Conservation (phyloP, 2,888 invertebrate genomes). For the Metacarcinus magister region DNA sequence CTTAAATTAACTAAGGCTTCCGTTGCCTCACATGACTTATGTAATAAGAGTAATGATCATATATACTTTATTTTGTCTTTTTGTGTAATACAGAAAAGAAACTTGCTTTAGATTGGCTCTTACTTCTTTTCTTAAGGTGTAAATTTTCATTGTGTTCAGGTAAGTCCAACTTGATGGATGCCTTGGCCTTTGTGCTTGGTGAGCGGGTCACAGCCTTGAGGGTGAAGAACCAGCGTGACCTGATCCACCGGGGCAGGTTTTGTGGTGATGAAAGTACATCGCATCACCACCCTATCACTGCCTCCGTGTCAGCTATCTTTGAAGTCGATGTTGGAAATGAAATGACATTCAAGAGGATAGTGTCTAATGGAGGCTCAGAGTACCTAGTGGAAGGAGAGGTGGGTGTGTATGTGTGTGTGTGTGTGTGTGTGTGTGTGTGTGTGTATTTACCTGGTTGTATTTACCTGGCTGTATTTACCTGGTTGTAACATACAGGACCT, state of each 20-base stretch:
- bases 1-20: too few relatives aligned
- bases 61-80: too few relatives aligned
- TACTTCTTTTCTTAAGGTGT: too few relatives aligned
- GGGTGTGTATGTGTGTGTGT: background rate
- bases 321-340: background rate
- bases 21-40: too few relatives aligned
- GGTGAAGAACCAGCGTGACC: background rate
- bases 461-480: background rate
- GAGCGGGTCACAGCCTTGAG: background rate
- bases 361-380: background rate
- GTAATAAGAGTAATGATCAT: too few relatives aligned
- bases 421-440: too few relatives aligned
- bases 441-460: too few relatives aligned
- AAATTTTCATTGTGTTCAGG: background rate
- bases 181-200: background rate
- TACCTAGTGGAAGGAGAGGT: background rate
- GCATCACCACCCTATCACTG: background rate
- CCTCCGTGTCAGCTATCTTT: background rate
- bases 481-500: too few relatives aligned
- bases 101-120: too few relatives aligned
- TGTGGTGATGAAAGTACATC: background rate
- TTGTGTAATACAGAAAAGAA: too few relatives aligned
- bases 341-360: background rate
- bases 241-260: background rate
- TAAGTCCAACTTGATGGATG: background rate